phyloP scores from a whole-genome alignment of 2,797 vertebrate species.

The Pipistrellus pygmaeus region DNA sequence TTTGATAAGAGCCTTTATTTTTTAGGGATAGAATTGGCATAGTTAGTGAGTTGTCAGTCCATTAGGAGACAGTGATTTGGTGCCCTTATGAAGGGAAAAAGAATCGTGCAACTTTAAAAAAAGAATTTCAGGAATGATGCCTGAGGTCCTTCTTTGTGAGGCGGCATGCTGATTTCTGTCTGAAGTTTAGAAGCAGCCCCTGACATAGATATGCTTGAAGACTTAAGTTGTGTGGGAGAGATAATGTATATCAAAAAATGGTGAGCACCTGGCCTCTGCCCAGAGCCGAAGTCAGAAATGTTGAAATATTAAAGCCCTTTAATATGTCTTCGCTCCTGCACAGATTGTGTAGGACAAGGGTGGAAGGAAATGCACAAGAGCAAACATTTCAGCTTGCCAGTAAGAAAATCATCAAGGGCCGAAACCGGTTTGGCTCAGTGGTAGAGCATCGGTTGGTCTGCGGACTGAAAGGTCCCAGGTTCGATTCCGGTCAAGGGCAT shows the following conservation, averaged over 20 bases:
- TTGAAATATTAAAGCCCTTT: constrained; percentile 30
- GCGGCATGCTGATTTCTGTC: neutral
- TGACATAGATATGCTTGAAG: neutral
- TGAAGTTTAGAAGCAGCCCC: neutral
- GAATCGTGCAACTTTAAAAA: constrained; percentile 5
- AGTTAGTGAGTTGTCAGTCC: neutral
- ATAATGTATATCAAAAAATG: neutral
- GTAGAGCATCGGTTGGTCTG: too few species aligned
- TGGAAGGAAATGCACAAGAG: neutral
- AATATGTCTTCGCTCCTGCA: constrained; percentile 42
- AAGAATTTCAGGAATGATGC: neutral
- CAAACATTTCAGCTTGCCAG: neutral
- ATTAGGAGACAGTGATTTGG: constrained; percentile 41
- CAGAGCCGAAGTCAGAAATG: neutral
- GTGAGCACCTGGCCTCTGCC: neutral
- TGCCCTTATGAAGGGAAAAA: neutral
- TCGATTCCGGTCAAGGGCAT: too few species aligned
- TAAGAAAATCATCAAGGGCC: neutral
- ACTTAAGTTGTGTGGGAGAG: neutral
- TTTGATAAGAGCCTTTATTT: constrained; percentile 39
- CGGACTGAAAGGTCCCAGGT: too few species aligned
- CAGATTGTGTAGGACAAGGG: neutral
- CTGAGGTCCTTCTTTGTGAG: neutral
- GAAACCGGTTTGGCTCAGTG: too few species aligned
- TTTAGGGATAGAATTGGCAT: neutral